Percentiles rank a stretch among this genome's conserved stretches.
These are phyloP conservation scores for Drosophila pseudotalamancana DNA, from an alignment of 2,888 invertebrate species.

Conservation along the genomic window DNA sequence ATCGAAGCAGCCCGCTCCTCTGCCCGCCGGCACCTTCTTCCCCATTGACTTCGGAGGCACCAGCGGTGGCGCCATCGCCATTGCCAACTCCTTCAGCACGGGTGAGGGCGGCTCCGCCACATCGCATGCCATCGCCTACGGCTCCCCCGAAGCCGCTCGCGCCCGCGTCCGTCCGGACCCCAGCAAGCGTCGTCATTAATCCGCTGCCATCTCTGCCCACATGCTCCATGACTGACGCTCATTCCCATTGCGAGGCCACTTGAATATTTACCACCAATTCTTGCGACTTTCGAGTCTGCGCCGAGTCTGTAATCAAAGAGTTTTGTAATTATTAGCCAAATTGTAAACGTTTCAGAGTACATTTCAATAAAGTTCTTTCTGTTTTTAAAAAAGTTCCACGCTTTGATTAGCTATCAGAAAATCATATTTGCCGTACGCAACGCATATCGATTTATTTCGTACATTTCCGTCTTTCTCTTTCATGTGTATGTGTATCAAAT, in stretches of 20 bases:
- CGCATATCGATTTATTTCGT: slow-evolving; percentile 39
- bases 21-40: slow-evolving; percentile 83
- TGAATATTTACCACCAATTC: slow-evolving; percentile 42
- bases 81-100: slow-evolving; percentile 84
- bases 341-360: slow-evolving; percentile 65
- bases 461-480: slow-evolving; percentile 7
- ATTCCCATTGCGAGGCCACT: slow-evolving; percentile 39
- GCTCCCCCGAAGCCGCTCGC: slow-evolving; percentile 81
- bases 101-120: slow-evolving; percentile 84
- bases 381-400: slow-evolving; percentile 27
- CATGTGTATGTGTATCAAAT: slow-evolving; percentile 16
- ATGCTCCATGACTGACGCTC: slow-evolving; percentile 45
- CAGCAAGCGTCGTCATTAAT: slow-evolving; percentile 75
- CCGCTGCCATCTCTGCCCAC: background rate
- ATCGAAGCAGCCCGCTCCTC: slow-evolving; percentile 65
- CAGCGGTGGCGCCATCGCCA: slow-evolving; percentile 83
- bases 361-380: slow-evolving; percentile 62
- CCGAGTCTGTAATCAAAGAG: slow-evolving; percentile 46
- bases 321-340: slow-evolving; percentile 75
- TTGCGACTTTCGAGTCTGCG: slow-evolving; percentile 39
- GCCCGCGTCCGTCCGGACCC: slow-evolving; percentile 75
- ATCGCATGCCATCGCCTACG: slow-evolving; percentile 84
- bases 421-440: slow-evolving; percentile 12
- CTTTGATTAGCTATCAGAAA: background rate
- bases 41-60: slow-evolving; percentile 84